A percentile compares a stretch with the other conserved stretches of the same genome.
Conservation (phyloP, 1,140 invertebrate species). For the Papilio polyxenes region DNA sequence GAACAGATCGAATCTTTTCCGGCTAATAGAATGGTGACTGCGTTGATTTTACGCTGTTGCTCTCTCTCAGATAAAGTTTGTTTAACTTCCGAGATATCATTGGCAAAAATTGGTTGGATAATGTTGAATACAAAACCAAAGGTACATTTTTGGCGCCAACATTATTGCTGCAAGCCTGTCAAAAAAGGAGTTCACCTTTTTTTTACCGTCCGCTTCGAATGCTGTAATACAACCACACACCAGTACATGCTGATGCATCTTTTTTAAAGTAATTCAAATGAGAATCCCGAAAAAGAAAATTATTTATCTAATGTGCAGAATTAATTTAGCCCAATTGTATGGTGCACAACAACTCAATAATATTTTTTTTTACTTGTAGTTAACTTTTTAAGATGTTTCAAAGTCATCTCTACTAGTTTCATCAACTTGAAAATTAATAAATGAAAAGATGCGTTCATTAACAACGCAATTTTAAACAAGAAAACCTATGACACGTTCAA, state of each 20-base stretch:
- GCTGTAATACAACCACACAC: too few species aligned
- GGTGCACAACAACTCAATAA: too few species aligned
- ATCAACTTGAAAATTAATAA: not conserved
- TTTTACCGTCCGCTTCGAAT: too few species aligned
- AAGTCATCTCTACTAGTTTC: not conserved
- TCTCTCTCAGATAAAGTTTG: not conserved
- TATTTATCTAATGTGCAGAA: too few species aligned
- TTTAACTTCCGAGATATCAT: not conserved
- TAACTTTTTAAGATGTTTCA: too few species aligned
- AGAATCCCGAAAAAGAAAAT: too few species aligned
- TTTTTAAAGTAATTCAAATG: not conserved
- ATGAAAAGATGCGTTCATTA: not conserved
- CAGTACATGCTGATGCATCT: not conserved
- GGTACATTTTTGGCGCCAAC: not conserved
- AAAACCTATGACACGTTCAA: not conserved
- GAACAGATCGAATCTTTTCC: conserved; percentile 70
- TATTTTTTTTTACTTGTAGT: too few species aligned
- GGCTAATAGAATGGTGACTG: conserved; percentile 62
- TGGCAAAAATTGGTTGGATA: not conserved
- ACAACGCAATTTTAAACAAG: not conserved
- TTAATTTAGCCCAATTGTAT: too few species aligned
- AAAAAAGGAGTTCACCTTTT: not conserved
- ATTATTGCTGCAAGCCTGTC: not conserved
- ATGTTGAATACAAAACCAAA: not conserved
- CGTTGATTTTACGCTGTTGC: not conserved